Conservation (phyloP, 2,113 vertebrate species). For the Telmatochromis bifrenatus region DNA sequence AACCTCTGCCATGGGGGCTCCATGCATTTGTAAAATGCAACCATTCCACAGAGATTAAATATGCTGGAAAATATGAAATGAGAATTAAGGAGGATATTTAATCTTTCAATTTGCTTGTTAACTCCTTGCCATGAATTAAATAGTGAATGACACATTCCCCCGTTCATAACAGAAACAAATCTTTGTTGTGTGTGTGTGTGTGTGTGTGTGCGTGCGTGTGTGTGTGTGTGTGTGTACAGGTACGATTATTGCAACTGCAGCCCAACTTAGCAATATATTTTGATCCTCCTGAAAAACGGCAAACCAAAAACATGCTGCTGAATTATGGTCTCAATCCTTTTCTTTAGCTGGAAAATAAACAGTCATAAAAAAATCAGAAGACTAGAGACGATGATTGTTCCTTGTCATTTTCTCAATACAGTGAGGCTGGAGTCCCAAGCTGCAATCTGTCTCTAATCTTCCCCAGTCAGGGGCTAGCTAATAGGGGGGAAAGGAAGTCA, state of each 20-base stretch:
- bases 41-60: slow-evolving; percentile 23
- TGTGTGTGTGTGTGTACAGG: fast-evolving
- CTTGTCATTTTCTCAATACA: slow-evolving; percentile 43
- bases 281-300: neutral
- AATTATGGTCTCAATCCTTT: neutral
- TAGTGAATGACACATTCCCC: neutral
- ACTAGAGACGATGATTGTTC: slow-evolving; percentile 17
- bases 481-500: slow-evolving; percentile 38
- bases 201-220: fast-evolving
- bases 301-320: neutral
- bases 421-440: slow-evolving; percentile 23
- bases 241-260: neutral
- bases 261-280: neutral
- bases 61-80: slow-evolving; percentile 4
- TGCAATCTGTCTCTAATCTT: slow-evolving; percentile 64
- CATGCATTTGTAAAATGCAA: slow-evolving; percentile 11
- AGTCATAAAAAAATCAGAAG: slow-evolving; percentile 18
- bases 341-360: slow-evolving; percentile 34
- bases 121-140: neutral
- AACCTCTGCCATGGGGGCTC: slow-evolving; percentile 14
- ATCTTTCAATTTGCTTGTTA: slow-evolving; percentile 3
- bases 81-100: slow-evolving; percentile 16
- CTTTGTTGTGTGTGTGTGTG: neutral
- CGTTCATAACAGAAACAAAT: neutral
- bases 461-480: slow-evolving; percentile 36